Evolutionary conservation across 2,113 vertebrate genomes (phyloP).

Genomic region (Smithornis capensis): DNA sequence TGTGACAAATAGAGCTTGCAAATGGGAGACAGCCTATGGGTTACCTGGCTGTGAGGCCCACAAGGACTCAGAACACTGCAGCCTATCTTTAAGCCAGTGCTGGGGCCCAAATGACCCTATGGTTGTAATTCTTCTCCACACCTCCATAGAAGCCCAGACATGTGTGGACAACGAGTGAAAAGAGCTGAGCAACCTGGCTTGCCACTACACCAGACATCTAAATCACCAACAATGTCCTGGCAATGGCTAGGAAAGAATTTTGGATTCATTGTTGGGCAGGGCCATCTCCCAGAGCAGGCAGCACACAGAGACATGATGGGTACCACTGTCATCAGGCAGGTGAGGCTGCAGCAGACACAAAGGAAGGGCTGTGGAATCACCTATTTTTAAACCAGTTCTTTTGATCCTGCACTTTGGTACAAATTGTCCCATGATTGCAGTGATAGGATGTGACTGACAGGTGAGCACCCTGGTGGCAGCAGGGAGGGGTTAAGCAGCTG

Average conservation of each 20-base stretch:
- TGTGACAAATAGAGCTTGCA: not conserved
- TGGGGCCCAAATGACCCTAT: not conserved
- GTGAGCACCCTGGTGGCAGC: not conserved
- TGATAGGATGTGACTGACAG: not conserved
- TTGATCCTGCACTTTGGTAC: not conserved
- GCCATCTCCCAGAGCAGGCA: accelerated
- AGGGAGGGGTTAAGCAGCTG: not conserved
- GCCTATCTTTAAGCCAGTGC: not conserved
- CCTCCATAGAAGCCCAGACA: not conserved
- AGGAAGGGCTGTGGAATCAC: not conserved
- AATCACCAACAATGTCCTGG: not conserved
- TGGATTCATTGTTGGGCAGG: not conserved
- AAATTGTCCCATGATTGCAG: not conserved
- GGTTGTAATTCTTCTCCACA: not conserved
- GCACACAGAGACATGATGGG: accelerated
- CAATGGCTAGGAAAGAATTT: accelerated
- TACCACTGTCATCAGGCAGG: not conserved
- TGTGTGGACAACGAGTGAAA: not conserved
- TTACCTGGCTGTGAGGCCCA: accelerated
- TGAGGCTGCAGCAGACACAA: accelerated
- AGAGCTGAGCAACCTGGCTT: not conserved
- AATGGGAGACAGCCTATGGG: not conserved
- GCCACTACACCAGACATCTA: not conserved
- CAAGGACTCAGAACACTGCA: accelerated
- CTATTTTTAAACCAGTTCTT: not conserved